Evolutionary conservation across 2,797 vertebrate species (phyloP).

Genomic region (Brachymystax lenok): DNA sequence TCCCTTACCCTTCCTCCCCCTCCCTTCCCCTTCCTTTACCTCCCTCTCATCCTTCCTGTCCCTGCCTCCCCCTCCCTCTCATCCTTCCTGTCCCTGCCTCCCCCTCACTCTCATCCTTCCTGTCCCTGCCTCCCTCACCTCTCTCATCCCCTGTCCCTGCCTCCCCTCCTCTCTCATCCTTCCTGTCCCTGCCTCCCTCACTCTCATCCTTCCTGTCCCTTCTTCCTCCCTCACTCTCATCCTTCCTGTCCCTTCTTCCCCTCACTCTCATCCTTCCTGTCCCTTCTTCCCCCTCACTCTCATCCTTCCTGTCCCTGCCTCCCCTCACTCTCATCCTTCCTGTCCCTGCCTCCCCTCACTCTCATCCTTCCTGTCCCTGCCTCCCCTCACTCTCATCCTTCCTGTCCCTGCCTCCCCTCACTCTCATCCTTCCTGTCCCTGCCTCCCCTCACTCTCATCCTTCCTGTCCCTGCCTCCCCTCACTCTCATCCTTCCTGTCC

Average conservation of each 20-base stretch:
- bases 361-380: not conserved
- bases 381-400: not conserved
- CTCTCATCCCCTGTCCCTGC: too few species aligned
- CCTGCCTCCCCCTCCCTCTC: not conserved
- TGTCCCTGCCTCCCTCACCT: too few species aligned
- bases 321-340: not conserved
- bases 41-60: not conserved
- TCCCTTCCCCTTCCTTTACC: not conserved
- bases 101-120: not conserved
- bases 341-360: not conserved
- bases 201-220: constrained; percentile 2
- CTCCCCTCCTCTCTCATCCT: not conserved
- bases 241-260: not conserved
- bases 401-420: not conserved
- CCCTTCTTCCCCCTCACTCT: not conserved
- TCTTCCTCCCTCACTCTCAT: not conserved
- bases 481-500: too few species aligned
- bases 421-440: not conserved
- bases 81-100: too few species aligned
- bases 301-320: constrained; percentile 3
- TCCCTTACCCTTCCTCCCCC: constrained; percentile 10
- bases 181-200: not conserved
- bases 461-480: constrained; percentile 3
- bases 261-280: not conserved
- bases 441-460: not conserved